Base-by-base conservation (phyloP, 2,888 invertebrate species). In the Tromatobia lineatoria region DNA sequence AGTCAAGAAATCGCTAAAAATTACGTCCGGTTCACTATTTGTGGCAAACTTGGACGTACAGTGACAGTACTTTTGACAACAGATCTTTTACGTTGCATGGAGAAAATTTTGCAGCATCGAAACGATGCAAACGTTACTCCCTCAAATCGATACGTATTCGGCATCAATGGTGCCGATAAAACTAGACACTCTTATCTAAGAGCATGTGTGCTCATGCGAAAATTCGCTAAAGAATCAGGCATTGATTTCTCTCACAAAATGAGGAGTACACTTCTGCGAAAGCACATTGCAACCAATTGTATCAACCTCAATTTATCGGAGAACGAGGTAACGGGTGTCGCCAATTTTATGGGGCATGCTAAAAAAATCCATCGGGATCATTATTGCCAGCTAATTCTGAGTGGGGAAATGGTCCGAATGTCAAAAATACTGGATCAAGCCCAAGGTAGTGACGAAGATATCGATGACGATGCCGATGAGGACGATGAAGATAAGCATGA, bases 401-500 rank as follows among this genome's bases (percentile, higher is more conserved):
- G 77, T 47, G 75, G 85, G n/a, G 88, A 89, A 25, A 89, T 89
- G 18, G 25, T 87, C 15, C 59, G 82, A 15, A 86, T 90, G 57
- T 88, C 87, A 1, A 84, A 82, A 77, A 67, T 90, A n/a, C 76
- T 88, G 20, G 86, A 89, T 82, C 82, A 6, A 70, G 88, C 79
- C 6, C 85, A 83, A 75, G 50, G 70, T 61, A 54, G 10, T 45
- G 20, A 57, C 18, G 47, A 57, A 8, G 57, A 83, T 38, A 69
- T 61, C 23, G 20, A 34, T 2, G 52, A 66, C 13, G 23, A 38
- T 38, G 38, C 38, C 7, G 71, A 47, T 0, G 29, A 10, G 3
- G 57, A 45, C 8, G 11, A 18, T 10, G 59, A 67, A 15, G 50
- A 50, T 57, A 52, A 64, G 7, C 20, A 64, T 7, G 64, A 42